phyloP scores from a whole-genome alignment of 1,140 invertebrate genomes.

The Caerostris darwini region DNA sequence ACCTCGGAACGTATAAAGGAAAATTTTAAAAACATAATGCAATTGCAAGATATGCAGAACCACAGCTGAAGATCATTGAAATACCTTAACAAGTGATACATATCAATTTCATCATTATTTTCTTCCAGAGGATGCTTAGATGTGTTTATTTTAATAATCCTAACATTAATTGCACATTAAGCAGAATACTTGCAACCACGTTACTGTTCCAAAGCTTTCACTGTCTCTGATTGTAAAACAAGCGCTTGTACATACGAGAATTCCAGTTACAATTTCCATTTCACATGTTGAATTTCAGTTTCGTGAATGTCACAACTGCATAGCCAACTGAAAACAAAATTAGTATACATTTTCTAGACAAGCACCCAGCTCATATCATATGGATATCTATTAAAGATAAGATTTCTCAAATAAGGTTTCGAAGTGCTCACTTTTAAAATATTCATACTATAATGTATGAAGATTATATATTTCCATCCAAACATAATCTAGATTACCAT shows the following conservation, averaged over 20 bases:
- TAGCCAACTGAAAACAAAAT: not conserved
- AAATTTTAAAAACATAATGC: too few relatives aligned
- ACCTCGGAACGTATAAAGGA: too few relatives aligned
- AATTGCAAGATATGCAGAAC: too few relatives aligned
- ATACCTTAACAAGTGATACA: too few relatives aligned
- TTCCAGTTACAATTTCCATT: not conserved
- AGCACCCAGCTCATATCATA: too few relatives aligned
- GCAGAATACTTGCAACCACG: not conserved
- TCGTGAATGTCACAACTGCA: not conserved
- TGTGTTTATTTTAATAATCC: not conserved
- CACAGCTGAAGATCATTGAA: too few relatives aligned
- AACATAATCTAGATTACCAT: not conserved
- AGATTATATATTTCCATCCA: not conserved
- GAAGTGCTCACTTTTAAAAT: not conserved
- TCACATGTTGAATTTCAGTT: constrained; percentile 9
- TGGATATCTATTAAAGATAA: not conserved
- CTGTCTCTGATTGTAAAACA: not conserved
- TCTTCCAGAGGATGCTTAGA: not conserved
- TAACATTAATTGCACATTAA: not conserved
- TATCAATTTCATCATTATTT: too few relatives aligned
- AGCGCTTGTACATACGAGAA: not conserved
- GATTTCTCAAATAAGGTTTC: not conserved
- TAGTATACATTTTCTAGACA: not conserved
- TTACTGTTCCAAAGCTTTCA: not conserved
- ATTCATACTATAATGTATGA: not conserved